phyloP scores from a whole-genome alignment of 2,113 vertebrate species.

The Nanorana parkeri region DNA sequence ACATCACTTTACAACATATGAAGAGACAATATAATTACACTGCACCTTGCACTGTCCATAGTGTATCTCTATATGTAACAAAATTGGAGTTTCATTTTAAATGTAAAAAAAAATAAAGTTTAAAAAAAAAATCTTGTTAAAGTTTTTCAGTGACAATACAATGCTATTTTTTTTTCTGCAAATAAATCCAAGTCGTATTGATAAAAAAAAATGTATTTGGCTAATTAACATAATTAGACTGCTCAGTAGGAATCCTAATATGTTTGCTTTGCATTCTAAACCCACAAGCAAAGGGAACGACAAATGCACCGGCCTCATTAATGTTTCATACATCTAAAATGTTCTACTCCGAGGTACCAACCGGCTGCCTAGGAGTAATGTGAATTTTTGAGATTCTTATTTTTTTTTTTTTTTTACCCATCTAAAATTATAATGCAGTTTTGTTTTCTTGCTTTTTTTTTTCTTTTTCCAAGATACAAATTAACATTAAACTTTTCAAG shows the following conservation, averaged over 20 bases:
- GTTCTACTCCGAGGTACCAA: constrained; percentile 54
- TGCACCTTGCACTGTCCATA: no score
- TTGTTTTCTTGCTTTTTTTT: neutral
- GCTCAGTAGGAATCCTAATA: constrained; percentile 17
- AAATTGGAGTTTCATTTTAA: no score
- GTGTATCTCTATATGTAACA: no score
- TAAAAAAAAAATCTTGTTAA: no score
- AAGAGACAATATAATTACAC: no score
- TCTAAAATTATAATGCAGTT: neutral
- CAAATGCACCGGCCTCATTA: constrained; percentile 62
- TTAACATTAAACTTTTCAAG: constrained; percentile 59
- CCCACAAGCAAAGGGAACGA: constrained; percentile 7
- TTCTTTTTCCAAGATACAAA: constrained; percentile 61
- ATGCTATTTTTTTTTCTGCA: no score
- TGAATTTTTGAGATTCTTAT: neutral
- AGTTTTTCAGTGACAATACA: no score
- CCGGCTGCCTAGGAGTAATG: neutral
- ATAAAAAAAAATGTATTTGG: constrained; percentile 3
- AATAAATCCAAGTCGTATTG: neutral
- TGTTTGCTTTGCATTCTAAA: constrained; percentile 25
- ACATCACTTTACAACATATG: no score
- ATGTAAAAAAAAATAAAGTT: no score
- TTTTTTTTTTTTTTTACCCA: neutral
- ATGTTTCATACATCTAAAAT: constrained; percentile 62
- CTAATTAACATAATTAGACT: constrained; percentile 37